Evolutionary conservation across 2,113 vertebrate species (phyloP).

Genomic region (Lepus timidus): DNA sequence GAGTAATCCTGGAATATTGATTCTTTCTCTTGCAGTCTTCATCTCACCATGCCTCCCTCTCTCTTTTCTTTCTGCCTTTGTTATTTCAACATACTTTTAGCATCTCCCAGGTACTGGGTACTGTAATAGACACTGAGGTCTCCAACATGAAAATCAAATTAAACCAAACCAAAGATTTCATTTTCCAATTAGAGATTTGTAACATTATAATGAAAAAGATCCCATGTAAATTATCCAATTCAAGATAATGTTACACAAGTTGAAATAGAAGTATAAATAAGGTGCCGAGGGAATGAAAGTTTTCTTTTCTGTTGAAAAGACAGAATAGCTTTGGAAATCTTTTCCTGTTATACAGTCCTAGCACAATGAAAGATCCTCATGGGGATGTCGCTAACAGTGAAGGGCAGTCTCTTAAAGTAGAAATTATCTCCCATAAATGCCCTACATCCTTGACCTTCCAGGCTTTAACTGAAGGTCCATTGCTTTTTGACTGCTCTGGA

Average conservation of each 20-base stretch:
- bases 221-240: not conserved
- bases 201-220: not conserved
- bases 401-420: not conserved
- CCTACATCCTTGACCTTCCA: not conserved
- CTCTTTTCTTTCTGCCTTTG: not conserved
- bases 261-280: not conserved
- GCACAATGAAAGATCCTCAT: not conserved
- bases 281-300: not conserved
- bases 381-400: not conserved
- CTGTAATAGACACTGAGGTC: not conserved
- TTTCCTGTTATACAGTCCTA: not conserved
- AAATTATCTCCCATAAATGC: not conserved
- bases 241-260: not conserved
- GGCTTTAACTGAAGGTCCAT: not conserved
- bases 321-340: not conserved
- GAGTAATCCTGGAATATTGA: rapidly evolving
- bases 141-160: not conserved
- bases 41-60: not conserved
- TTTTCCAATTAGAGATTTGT: not conserved
- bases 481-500: not conserved
- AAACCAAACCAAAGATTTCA: not conserved
- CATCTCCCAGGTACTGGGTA: not conserved
- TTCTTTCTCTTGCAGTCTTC: not conserved
- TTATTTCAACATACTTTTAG: not conserved
- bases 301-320: not conserved